phyloP scores from a whole-genome alignment of 92 coral and sea anemone genomes.

The Epizoanthus scotinus region DNA sequence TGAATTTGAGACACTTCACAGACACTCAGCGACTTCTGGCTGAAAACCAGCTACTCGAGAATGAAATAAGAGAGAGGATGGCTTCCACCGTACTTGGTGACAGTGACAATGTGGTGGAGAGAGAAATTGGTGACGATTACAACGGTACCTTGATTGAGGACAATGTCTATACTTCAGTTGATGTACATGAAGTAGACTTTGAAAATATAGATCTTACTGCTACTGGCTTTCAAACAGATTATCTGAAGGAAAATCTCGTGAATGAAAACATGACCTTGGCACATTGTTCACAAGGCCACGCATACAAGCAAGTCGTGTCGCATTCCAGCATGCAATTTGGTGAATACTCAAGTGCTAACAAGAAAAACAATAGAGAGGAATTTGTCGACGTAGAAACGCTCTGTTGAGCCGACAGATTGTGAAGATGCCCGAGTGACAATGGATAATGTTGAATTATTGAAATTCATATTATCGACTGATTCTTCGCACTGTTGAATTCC shows the following conservation, averaged over 20 bases:
- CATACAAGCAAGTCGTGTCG: background rate
- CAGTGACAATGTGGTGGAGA: background rate
- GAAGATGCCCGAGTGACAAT: background rate
- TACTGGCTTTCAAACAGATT: background rate
- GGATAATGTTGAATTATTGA: no score
- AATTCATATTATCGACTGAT: no score
- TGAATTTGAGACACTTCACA: conserved; percentile 6
- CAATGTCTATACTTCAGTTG: background rate
- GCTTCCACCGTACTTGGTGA: background rate
- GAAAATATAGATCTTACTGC: background rate
- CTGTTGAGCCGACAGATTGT: background rate
- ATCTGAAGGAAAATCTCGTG: background rate
- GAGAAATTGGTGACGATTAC: background rate
- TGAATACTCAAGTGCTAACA: background rate
- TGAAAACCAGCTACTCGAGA: conserved; percentile 36
- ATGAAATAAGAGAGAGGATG: background rate
- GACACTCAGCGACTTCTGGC: conserved; percentile 30
- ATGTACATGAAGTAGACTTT: background rate
- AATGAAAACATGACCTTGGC: background rate
- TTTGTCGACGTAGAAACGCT: conserved; percentile 31
- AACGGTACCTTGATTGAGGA: background rate
- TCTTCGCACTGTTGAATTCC: no score
- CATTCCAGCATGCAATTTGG: background rate
- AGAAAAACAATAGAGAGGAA: background rate
- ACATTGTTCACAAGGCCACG: background rate